Evolutionary conservation across 2,888 invertebrate genomes (phyloP).

Genomic region (Catotricha subobsoleta): DNA sequence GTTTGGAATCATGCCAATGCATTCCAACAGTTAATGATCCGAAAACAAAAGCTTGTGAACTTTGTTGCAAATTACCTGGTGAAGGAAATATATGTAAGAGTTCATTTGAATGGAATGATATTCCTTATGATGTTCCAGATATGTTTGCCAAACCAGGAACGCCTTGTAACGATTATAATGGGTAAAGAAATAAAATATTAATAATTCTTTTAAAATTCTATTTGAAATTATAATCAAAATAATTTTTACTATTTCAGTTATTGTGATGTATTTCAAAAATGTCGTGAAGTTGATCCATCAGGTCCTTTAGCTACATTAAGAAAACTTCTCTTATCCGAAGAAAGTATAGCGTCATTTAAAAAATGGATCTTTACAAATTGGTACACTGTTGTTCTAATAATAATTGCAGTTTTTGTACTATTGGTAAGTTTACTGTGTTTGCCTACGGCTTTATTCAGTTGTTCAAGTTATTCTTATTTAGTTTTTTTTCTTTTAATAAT

Average conservation of each 20-base stretch:
- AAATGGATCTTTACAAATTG: conserved; percentile 78
- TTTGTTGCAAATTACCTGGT: conserved; percentile 78
- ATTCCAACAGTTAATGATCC: conserved; percentile 59
- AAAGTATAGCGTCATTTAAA: conserved; percentile 74
- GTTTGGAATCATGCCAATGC: conserved; percentile 90
- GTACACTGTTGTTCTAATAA: conserved; percentile 70
- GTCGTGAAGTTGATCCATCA: conserved; percentile 84
- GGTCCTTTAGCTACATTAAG: conserved; percentile 79
- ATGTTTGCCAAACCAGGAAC: conserved; percentile 88
- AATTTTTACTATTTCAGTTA: conserved; percentile 16
- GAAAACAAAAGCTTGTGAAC: conserved; percentile 74
- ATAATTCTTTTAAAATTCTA: too few relatives aligned
- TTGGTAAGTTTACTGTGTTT: conserved; percentile 66
- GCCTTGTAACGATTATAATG: conserved; percentile 85
- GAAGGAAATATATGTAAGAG: conserved; percentile 68
- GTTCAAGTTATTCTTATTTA: too few relatives aligned
- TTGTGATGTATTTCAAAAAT: conserved; percentile 52
- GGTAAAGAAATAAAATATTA: conserved; percentile 32
- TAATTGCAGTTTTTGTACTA: conserved; percentile 52
- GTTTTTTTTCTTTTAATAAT: too few relatives aligned
- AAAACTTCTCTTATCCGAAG: conserved; percentile 70
- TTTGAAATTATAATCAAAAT: conserved; percentile 9
- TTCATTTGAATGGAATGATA: conserved; percentile 77
- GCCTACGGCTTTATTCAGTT: too few relatives aligned
- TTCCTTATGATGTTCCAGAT: conserved; percentile 80